Evolutionary conservation across 2,888 invertebrate genomes (phyloP).

Genomic region (Tetragonula carbonaria): DNA sequence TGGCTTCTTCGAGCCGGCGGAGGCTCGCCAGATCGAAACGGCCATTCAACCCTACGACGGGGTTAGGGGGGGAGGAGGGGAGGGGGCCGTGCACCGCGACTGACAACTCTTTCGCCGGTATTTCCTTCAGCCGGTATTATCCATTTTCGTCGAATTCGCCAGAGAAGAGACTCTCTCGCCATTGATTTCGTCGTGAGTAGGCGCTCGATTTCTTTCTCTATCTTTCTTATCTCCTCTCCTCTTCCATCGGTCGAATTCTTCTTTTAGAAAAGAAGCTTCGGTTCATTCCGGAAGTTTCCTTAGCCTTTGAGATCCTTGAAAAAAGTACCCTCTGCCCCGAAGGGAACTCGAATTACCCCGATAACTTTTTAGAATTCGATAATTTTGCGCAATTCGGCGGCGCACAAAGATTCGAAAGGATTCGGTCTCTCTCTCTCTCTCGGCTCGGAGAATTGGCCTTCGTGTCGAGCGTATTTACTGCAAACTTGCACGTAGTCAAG

Average conservation of each 20-base stretch:
- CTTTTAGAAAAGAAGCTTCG: background rate
- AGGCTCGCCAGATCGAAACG: background rate
- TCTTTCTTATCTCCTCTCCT: no score
- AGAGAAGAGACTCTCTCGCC: background rate
- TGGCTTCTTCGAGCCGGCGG: background rate
- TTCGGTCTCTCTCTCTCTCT: no score
- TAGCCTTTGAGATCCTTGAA: background rate
- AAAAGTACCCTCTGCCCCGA: background rate
- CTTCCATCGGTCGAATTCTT: no score
- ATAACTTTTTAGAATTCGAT: constrained; percentile 20
- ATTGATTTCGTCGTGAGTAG: background rate
- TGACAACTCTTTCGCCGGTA: background rate
- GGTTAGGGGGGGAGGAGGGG: background rate
- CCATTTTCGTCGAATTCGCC: background rate
- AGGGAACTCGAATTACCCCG: background rate
- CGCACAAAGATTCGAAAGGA: background rate
- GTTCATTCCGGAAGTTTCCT: background rate
- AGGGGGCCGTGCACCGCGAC: background rate
- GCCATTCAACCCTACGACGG: no score
- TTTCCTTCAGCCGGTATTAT: background rate
- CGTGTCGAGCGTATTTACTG: constrained; percentile 18
- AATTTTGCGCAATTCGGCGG: constrained; percentile 5
- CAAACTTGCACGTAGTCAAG: constrained; percentile 38
- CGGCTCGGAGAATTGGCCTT: background rate
- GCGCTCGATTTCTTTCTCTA: background rate